Conservation (phyloP, 2,113 vertebrate species). For the Actenoides lindsayi region DNA sequence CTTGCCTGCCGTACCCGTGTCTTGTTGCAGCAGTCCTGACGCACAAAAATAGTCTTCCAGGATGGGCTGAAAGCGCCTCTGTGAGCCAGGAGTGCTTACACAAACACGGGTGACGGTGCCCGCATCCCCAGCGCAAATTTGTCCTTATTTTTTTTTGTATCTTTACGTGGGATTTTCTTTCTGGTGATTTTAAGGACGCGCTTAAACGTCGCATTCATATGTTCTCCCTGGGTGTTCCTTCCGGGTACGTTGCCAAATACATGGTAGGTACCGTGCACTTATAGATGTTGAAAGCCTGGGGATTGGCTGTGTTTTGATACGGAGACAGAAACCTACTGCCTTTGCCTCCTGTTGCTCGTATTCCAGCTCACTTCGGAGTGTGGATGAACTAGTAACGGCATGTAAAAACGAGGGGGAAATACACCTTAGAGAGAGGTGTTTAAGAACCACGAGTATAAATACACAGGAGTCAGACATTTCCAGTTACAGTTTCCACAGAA, state of each 20-base stretch:
- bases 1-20: neutral
- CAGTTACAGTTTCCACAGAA: neutral
- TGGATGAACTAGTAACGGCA: neutral
- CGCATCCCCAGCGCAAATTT: neutral
- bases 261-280: neutral
- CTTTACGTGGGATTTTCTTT: neutral
- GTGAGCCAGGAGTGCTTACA: neutral
- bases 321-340: neutral
- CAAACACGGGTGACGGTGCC: neutral
- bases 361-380: neutral
- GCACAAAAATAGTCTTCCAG: neutral
- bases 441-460: neutral
- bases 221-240: neutral
- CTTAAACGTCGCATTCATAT: neutral
- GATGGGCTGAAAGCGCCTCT: neutral
- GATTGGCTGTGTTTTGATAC: neutral
- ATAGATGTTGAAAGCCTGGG: neutral
- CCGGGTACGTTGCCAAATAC: neutral
- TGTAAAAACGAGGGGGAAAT: neutral
- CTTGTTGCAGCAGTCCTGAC: neutral
- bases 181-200: rapidly evolving
- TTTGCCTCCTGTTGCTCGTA: neutral
- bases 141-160: neutral
- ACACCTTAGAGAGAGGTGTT: too few relatives aligned
- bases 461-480: neutral